phyloP scores from a whole-genome alignment of 2,888 invertebrate genomes.

The Monoplex corrugatus region DNA sequence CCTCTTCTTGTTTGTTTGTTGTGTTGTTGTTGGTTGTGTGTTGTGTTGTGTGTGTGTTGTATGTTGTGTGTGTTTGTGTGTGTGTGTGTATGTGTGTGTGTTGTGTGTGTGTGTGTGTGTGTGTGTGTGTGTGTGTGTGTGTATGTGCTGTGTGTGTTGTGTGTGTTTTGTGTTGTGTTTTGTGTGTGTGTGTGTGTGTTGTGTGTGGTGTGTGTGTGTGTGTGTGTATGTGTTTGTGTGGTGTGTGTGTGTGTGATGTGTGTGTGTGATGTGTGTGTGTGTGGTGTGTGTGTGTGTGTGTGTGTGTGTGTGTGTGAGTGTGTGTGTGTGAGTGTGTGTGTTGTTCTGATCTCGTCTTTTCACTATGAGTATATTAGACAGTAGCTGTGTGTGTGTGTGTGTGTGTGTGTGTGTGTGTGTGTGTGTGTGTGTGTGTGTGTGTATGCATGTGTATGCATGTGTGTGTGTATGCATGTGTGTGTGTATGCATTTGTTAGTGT shows the following conservation, averaged over 20 bases:
- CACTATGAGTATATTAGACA: no score
- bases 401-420: background rate
- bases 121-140: background rate
- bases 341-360: no score
- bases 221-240: background rate
- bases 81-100: background rate
- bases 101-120: background rate
- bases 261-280: background rate
- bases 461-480: background rate
- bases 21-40: no score
- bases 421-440: conserved; percentile 1
- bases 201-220: background rate
- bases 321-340: background rate
- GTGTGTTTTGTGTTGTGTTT: background rate
- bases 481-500: background rate
- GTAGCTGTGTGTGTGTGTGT: no score
- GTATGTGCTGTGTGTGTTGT: background rate
- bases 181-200: no score
- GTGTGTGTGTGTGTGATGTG: background rate
- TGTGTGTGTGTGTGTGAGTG: background rate
- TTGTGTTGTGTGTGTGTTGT: background rate
- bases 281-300: background rate
- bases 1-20: no score
- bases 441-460: background rate
- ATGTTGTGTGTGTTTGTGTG: background rate